Percentiles rank a stretch among this genome's conserved stretches.
Conservation (phyloP, 2,888 invertebrate species). For the Micropterix aruncella region DNA sequence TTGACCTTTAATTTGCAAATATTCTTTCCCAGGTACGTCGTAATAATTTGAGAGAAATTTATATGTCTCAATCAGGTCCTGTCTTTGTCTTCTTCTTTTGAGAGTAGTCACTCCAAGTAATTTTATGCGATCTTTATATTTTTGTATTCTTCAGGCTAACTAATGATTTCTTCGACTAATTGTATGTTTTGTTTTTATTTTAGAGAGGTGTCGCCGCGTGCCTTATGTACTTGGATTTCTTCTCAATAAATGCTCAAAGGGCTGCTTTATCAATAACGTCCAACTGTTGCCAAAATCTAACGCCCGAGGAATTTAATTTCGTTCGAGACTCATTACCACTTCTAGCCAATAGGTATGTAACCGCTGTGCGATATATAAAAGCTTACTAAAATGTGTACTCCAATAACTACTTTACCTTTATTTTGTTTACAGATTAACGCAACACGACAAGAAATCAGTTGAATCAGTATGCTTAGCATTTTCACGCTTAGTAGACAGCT, state of each 20-base stretch:
- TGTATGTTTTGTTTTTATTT: slow-evolving; percentile 15
- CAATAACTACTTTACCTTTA: not conserved
- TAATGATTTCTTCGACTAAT: slow-evolving; percentile 3
- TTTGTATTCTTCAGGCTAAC: not conserved
- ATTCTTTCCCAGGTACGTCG: no score
- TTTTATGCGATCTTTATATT: no score
- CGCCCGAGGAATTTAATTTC: slow-evolving; percentile 87
- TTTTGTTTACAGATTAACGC: slow-evolving; percentile 41
- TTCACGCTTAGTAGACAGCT: slow-evolving; percentile 91
- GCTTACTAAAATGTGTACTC: no score
- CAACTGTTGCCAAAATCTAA: slow-evolving; percentile 93
- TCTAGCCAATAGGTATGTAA: slow-evolving; percentile 60
- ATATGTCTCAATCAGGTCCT: no score
- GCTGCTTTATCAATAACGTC: slow-evolving; percentile 93
- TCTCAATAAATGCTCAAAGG: slow-evolving; percentile 95
- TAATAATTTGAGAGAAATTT: no score
- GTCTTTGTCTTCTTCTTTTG: no score
- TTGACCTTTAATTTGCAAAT: no score
- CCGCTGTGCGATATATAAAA: no score
- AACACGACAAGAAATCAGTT: slow-evolving; percentile 94
- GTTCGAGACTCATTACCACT: slow-evolving; percentile 79
- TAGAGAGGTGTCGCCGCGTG: slow-evolving; percentile 93
- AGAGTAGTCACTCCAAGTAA: no score
- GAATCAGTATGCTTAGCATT: slow-evolving; percentile 96
- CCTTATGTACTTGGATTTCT: slow-evolving; percentile 94